Base-by-base conservation (phyloP, 2,888 invertebrate genomes). In the Chloromyia formosa region DNA sequence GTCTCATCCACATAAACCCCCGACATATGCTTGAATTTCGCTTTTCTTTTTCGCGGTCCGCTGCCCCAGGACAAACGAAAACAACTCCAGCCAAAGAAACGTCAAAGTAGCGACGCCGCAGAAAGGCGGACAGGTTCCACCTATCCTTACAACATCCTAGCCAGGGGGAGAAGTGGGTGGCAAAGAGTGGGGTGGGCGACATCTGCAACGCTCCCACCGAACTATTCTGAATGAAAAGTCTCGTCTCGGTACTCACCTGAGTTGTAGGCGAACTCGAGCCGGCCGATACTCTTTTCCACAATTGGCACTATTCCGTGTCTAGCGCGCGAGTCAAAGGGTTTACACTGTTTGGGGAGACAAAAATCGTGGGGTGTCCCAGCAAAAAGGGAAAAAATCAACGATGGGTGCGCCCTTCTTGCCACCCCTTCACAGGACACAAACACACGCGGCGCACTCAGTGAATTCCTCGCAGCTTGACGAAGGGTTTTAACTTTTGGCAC, bases 101-200 rank as follows among this genome's bases (percentile, higher is more conserved):
- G 66, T 66, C 66, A 66, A 66, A 66, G 66, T 49, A 49, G 66
- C 66, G 66, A 18, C 66, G 66, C 22, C 66, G 66, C 66, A 66
- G 49, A 66, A 49, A 3, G 42, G 49, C 20, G n/a, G 45, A 22
- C 49, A 66, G 22, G 45, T 66, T 22, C 66, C 49, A 45, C 66
- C 66, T 66, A 22, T 66, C 12, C 62, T 23, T 23, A 16, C n/a
- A 40, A 40, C 40, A 4, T 5, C 40, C n/a, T 7, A n/a, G 62
- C 2, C 2, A 12, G 2, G 14, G 49, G 27, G 27, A 35, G 27
- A 35, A 49, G 49, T n/a, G 40, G 40, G 62, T 40, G 9, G 23
- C 23, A 61, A 35, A 61, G 22, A n/a, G n/a, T 35, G 27, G 27
- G 7, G 3, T 35, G 49, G 49, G 40, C 18, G 62, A 27, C 40